Percentiles rank a stretch among this genome's conserved stretches.
Evolutionary conservation across 2,888 invertebrate genomes (phyloP).

Genomic region (Phytoseiulus persimilis): DNA sequence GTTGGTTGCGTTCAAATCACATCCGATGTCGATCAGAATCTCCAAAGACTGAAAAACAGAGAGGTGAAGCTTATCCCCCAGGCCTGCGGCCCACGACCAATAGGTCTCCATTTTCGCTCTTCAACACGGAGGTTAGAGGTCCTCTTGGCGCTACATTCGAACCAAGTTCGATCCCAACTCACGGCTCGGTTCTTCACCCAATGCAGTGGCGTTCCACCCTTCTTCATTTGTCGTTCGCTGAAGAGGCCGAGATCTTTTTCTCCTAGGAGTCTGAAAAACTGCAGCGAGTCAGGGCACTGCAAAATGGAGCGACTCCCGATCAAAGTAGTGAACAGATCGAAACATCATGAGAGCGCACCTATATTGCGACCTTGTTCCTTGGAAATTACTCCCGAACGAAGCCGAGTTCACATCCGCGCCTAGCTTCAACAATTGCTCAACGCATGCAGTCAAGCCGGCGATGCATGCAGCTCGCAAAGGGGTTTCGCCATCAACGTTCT

Average conservation of each 20-base stretch:
- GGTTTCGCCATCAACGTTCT: constrained; percentile 58
- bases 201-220: constrained; percentile 81
- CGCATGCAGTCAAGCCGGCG: constrained; percentile 63
- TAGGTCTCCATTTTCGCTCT: too few species aligned
- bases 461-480: constrained; percentile 53
- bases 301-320: background rate
- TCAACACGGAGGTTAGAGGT: too few species aligned
- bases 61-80: too few species aligned
- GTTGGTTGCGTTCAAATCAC: constrained; percentile 72
- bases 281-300: background rate
- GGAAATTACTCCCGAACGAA: background rate
- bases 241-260: constrained; percentile 9
- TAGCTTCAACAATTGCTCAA: constrained; percentile 68
- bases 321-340: background rate
- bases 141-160: background rate
- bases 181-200: constrained; percentile 79
- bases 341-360: background rate
- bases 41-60: constrained; percentile 53
- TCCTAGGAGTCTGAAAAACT: background rate
- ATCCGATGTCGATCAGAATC: constrained; percentile 68
- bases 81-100: too few species aligned
- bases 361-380: background rate
- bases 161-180: constrained; percentile 45
- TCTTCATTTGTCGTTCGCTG: constrained; percentile 59
- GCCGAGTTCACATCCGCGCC: constrained; percentile 75